Evolutionary conservation across 1,140 invertebrate species (phyloP).

Genomic region (Rhopalosiphum maidis): DNA sequence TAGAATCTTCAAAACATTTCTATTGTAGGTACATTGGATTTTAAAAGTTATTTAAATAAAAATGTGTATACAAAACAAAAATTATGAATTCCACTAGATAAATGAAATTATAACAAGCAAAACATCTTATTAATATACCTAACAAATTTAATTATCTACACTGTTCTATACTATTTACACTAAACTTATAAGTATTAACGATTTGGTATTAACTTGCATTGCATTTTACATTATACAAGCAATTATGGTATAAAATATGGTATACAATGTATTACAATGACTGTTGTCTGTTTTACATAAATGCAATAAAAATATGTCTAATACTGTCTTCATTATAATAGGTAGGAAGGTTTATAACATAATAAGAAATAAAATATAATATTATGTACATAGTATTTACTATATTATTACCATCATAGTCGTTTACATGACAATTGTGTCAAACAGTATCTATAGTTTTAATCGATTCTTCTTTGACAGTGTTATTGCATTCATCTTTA

Average conservation of each 20-base stretch:
- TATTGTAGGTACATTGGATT: background rate
- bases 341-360: background rate
- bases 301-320: background rate
- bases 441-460: conserved; percentile 16
- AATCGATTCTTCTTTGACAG: background rate
- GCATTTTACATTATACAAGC: background rate
- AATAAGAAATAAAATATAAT: background rate
- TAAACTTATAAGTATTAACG: background rate
- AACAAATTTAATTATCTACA: background rate
- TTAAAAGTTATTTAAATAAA: background rate
- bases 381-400: background rate
- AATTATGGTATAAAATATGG: background rate
- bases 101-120: background rate
- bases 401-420: background rate
- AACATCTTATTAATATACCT: background rate
- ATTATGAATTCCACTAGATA: background rate
- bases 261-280: background rate
- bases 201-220: background rate
- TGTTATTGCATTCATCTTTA: conserved; percentile 25
- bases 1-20: background rate
- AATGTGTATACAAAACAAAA: background rate
- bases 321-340: background rate
- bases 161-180: background rate
- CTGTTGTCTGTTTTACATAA: background rate
- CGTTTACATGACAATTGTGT: background rate